Conservation (phyloP, 2,113 vertebrate genomes). For the Puntigrus tetrazona region DNA sequence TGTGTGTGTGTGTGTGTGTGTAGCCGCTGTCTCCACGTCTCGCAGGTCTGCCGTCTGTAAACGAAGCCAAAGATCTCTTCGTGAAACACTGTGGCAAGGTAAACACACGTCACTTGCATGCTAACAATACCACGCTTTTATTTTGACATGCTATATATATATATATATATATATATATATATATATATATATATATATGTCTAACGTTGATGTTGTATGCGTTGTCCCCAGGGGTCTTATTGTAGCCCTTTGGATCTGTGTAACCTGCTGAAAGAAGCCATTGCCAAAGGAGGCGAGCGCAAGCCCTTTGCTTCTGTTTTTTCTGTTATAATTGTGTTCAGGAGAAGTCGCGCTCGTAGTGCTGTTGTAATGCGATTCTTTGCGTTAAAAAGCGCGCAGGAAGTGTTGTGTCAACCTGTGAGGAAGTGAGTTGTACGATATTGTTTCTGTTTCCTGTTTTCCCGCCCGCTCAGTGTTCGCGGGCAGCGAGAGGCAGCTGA, state of each 20-base stretch:
- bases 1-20: constrained; percentile 7
- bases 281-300: constrained; percentile 70
- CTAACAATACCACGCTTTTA: no score
- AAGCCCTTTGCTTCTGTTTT: no score
- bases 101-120: constrained; percentile 6
- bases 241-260: constrained; percentile 68
- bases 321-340: not conserved
- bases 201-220: no score
- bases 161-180: no score
- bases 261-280: constrained; percentile 68
- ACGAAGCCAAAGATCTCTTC: constrained; percentile 58
- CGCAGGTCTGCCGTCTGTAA: constrained; percentile 63
- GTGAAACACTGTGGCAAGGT: constrained; percentile 71
- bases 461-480: constrained; percentile 64
- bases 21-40: constrained; percentile 59
- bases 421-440: not conserved
- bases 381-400: not conserved
- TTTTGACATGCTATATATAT: no score
- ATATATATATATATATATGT: no score
- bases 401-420: not conserved
- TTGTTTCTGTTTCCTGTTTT: constrained; percentile 22
- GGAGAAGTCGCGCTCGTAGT: not conserved
- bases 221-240: constrained; percentile 46
- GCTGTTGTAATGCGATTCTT: not conserved
- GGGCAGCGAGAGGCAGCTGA: constrained; percentile 69